Evolutionary conservation across 2,888 invertebrate species (phyloP), one percentile per base, ranked within the genome.

Genomic region (Lysandra coridon): DNA sequence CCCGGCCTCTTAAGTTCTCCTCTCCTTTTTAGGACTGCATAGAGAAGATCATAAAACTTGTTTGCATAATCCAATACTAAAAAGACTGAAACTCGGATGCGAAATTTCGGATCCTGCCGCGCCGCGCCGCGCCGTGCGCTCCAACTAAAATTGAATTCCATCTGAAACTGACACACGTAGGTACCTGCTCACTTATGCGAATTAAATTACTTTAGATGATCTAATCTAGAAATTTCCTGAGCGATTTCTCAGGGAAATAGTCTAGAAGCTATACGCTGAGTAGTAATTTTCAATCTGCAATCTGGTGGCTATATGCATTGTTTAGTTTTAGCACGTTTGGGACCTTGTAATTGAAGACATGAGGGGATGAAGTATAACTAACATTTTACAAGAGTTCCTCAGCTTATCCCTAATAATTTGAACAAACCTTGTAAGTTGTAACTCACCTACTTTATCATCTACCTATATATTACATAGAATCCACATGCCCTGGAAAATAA

Each of bases 161-260:
- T 33, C 33, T 69, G 69, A 69, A 69, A 69, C 69, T 69, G 69
- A 69, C 69, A 33, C 37, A 69, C 69, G 69, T 64, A 64, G 30
- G 37, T 69, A 37, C 69, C 69, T 69, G 69, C 69, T 69, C 69
- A 69, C 69, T 69, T 69, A 69, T 6, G 69, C 33, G 69, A 69
- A 69, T 69, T 69, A 69, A 37, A 69, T 69, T 69, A 69, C 69
- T 69, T 37, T 69, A 69, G 69, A 69, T 37, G 69, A 69, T 69
- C 33, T 69, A 69, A 69, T 69, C 37, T 69, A 37, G 69, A 69
- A 37, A 69, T 69, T 69, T 69, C 69, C 69, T 69, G 69, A 69
- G 33, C 17, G 14, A 69, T 33, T 69, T 33, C 69, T 69, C 69
- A 33, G 33, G 69, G 69, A 69, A 69, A 69, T 69, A 69, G 33